A percentile compares a stretch with the other conserved stretches of the same genome.
Evolutionary conservation across 2,797 vertebrate species (phyloP).

Genomic region (Yasuhikotakia modesta): DNA sequence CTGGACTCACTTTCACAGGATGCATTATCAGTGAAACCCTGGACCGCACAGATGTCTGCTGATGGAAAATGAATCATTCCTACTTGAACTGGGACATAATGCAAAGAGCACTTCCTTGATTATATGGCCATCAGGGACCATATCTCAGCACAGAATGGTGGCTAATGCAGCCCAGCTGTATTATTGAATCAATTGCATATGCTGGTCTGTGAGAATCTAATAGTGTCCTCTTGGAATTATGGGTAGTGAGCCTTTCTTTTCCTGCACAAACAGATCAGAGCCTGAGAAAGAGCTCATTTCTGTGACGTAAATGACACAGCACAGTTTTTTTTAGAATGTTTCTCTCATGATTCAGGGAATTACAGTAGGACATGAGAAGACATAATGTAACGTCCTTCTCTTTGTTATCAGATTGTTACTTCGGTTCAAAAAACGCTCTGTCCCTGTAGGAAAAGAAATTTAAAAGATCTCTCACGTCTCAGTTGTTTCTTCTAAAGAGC

Average conservation of each 20-base stretch:
- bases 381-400: not conserved
- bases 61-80: constrained; percentile 52
- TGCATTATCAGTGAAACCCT: constrained; percentile 49
- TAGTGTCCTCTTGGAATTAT: constrained; percentile 37
- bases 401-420: not conserved
- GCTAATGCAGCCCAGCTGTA: constrained; percentile 54
- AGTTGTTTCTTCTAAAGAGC: not conserved
- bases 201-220: constrained; percentile 48
- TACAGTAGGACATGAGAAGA: not conserved
- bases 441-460: not conserved
- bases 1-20: constrained; percentile 31
- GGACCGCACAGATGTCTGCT: constrained; percentile 46
- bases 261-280: constrained; percentile 20
- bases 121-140: constrained; percentile 46
- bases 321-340: not conserved
- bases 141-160: constrained; percentile 23
- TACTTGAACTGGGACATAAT: constrained; percentile 51
- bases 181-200: constrained; percentile 57
- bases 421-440: not conserved
- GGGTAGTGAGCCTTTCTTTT: constrained; percentile 13
- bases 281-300: not conserved
- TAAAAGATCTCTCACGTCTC: not conserved
- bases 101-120: constrained; percentile 57
- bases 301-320: not conserved
- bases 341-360: not conserved